These are phyloP conservation scores for Auanema sp. DNA, from an alignment of 2,888 invertebrate species.

Conservation along the genomic window DNA sequence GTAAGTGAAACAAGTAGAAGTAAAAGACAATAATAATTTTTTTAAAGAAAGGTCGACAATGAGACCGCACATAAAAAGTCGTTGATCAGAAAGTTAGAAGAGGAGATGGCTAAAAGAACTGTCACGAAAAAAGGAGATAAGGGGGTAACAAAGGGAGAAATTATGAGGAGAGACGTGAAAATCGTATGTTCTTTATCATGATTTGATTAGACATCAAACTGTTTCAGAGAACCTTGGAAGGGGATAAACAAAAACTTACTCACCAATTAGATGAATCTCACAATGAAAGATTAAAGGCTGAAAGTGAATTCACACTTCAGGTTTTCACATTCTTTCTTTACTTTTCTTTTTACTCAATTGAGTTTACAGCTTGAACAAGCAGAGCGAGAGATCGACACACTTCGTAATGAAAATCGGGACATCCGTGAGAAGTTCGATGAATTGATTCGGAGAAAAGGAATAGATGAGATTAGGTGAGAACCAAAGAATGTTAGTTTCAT, in stretches of 20 bases:
- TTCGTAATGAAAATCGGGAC: slow-evolving; percentile 81
- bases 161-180: slow-evolving; percentile 88
- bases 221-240: slow-evolving; percentile 67
- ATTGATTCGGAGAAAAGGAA: neutral
- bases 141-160: slow-evolving; percentile 74
- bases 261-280: slow-evolving; percentile 7
- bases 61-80: slow-evolving; percentile 40
- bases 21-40: neutral
- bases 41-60: slow-evolving; percentile 35
- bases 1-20: neutral
- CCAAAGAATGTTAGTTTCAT: neutral
- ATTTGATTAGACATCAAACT: slow-evolving; percentile 73
- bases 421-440: slow-evolving; percentile 1
- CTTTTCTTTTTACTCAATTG: slow-evolving; percentile 73
- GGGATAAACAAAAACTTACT: slow-evolving; percentile 8
- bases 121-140: slow-evolving; percentile 70
- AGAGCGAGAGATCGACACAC: slow-evolving; percentile 43
- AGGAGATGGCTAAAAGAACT: slow-evolving; percentile 92
- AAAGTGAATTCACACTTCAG: neutral
- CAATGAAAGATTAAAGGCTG: slow-evolving; percentile 5
- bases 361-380: slow-evolving; percentile 67
- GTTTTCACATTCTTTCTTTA: slow-evolving; percentile 65
- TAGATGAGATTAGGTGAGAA: slow-evolving; percentile 6
- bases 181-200: slow-evolving; percentile 69
- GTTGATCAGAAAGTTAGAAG: slow-evolving; percentile 82